Evolutionary conservation across 2,888 invertebrate species (phyloP).

Genomic region (Diarsia dahlii): DNA sequence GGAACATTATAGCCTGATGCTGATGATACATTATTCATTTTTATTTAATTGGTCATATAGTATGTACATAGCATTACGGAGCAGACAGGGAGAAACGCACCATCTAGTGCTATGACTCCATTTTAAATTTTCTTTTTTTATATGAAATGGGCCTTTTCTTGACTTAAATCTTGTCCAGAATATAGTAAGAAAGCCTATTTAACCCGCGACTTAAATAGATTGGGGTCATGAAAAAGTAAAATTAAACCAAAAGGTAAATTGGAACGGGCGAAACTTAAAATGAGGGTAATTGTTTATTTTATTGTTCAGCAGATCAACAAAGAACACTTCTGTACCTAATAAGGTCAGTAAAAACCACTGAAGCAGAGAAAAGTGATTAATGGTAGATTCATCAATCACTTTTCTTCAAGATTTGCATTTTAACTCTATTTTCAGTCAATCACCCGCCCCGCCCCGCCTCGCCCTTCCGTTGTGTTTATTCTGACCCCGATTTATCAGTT

Average conservation of each 20-base stretch:
- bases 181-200: no score
- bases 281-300: neutral
- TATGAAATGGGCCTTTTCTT: no score
- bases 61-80: neutral
- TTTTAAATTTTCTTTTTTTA: no score
- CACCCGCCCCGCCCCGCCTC: neutral
- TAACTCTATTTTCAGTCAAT: conserved; percentile 11
- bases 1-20: no score
- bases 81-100: no score
- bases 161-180: no score
- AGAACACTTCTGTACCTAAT: neutral
- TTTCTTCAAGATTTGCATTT: conserved; percentile 9
- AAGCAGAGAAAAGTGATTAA: neutral
- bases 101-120: no score
- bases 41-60: neutral
- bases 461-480: conserved; percentile 10
- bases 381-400: conserved; percentile 10
- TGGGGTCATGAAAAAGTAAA: neutral
- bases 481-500: neutral
- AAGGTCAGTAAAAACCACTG: neutral
- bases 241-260: neutral
- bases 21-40: no score
- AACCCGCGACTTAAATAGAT: no score
- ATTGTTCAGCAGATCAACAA: neutral
- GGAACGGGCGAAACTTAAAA: neutral